Conservation (phyloP, 1,140 invertebrate species). For the Neodiprion pinetum region DNA sequence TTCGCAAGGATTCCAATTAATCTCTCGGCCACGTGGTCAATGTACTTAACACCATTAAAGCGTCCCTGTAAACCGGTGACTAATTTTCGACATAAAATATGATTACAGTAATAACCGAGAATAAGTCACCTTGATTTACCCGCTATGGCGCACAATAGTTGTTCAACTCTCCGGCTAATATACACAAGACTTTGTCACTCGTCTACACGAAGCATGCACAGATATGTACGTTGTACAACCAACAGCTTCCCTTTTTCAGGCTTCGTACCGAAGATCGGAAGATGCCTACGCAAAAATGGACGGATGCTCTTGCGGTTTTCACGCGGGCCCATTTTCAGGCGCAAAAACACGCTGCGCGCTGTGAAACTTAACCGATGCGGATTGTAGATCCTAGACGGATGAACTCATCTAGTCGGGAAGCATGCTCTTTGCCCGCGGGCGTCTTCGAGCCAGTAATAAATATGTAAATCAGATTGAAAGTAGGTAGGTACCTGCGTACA, state of each 20-base stretch:
- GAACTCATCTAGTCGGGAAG: too few relatives aligned
- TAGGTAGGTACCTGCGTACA: background rate
- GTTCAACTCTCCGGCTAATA: background rate
- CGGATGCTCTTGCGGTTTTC: background rate
- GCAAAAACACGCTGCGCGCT: too few relatives aligned
- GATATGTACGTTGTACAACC: too few relatives aligned
- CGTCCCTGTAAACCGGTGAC: constrained; percentile 1
- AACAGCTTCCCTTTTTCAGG: too few relatives aligned
- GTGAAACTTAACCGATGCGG: too few relatives aligned
- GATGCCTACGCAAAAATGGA: background rate
- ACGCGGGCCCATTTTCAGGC: too few relatives aligned
- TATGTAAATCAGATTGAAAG: background rate
- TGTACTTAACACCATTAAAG: background rate
- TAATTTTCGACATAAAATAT: constrained; percentile 1
- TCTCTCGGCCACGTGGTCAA: constrained; percentile 4
- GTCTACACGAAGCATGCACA: too few relatives aligned
- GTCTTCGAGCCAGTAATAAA: background rate
- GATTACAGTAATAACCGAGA: background rate
- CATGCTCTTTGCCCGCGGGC: too few relatives aligned
- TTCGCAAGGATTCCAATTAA: background rate
- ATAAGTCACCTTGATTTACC: background rate
- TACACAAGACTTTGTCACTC: too few relatives aligned
- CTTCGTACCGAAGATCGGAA: too few relatives aligned
- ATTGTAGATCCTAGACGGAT: too few relatives aligned
- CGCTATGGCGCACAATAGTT: background rate